These are phyloP conservation scores for Dorcus parallelipipedus DNA, from an alignment of 2,888 invertebrate species.

Conservation along the genomic window DNA sequence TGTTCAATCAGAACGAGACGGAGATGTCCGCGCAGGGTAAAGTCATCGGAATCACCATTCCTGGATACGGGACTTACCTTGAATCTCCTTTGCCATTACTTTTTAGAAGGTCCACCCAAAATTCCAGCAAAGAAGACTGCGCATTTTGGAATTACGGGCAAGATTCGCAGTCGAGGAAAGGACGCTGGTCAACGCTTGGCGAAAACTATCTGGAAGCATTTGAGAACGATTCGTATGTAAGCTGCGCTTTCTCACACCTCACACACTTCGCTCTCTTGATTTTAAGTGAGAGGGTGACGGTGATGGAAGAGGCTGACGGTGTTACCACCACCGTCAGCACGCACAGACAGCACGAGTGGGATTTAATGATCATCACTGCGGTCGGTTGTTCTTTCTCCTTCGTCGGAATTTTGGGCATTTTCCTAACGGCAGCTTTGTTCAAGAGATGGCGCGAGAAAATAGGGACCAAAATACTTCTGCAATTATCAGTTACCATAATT, in stretches of 20 bases:
- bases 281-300: constrained; percentile 23
- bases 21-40: constrained; percentile 48
- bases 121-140: constrained; percentile 46
- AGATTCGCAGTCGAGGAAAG: constrained; percentile 37
- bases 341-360: constrained; percentile 41
- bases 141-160: constrained; percentile 57
- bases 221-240: constrained; percentile 44
- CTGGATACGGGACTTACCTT: constrained; percentile 55
- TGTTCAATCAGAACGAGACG: constrained; percentile 34
- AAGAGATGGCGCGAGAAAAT: constrained; percentile 60
- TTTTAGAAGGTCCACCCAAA: constrained; percentile 46
- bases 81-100: constrained; percentile 55
- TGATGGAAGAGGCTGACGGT: constrained; percentile 17
- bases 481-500: constrained; percentile 54
- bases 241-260: constrained; percentile 56
- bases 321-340: constrained; percentile 32
- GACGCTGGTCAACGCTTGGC: constrained; percentile 58
- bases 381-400: constrained; percentile 54
- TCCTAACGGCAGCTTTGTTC: constrained; percentile 54
- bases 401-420: constrained; percentile 53
- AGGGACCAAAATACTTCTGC: constrained; percentile 60
- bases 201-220: constrained; percentile 46
- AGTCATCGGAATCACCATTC: constrained; percentile 60
- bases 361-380: constrained; percentile 51
- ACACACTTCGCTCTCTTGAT: constrained; percentile 60